phyloP scores from a whole-genome alignment of 2,888 invertebrate genomes.

The Eupithecia insigniata region DNA sequence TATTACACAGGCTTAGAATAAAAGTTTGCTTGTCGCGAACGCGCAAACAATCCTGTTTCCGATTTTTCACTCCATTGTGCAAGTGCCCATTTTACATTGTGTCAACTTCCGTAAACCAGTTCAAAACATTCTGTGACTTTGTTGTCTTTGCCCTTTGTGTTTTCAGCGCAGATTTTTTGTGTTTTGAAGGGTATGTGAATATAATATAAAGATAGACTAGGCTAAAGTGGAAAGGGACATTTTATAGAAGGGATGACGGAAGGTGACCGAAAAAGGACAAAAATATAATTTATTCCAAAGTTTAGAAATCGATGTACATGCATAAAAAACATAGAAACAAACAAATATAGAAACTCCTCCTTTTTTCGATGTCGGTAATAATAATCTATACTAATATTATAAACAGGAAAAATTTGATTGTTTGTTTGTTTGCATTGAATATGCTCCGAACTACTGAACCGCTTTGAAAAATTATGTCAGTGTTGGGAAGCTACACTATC shows the following conservation, averaged over 20 bases:
- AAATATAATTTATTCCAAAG: no score
- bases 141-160: slow-evolving; percentile 15
- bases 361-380: no score
- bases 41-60: slow-evolving; percentile 20
- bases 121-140: slow-evolving; percentile 21
- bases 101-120: slow-evolving; percentile 36
- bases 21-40: slow-evolving; percentile 2
- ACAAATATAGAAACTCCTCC: no score
- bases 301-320: no score
- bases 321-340: no score
- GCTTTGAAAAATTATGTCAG: no score
- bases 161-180: background rate
- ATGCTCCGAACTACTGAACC: no score
- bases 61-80: slow-evolving; percentile 35
- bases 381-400: no score
- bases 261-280: background rate
- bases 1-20: slow-evolving; percentile 5
- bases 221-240: background rate
- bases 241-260: background rate
- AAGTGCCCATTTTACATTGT: slow-evolving; percentile 34
- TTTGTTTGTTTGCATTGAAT: no score
- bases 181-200: background rate
- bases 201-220: background rate
- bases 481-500: no score
- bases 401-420: no score